Conservation (phyloP, 2,888 invertebrate genomes). For the Cryptocephalus moraei region DNA sequence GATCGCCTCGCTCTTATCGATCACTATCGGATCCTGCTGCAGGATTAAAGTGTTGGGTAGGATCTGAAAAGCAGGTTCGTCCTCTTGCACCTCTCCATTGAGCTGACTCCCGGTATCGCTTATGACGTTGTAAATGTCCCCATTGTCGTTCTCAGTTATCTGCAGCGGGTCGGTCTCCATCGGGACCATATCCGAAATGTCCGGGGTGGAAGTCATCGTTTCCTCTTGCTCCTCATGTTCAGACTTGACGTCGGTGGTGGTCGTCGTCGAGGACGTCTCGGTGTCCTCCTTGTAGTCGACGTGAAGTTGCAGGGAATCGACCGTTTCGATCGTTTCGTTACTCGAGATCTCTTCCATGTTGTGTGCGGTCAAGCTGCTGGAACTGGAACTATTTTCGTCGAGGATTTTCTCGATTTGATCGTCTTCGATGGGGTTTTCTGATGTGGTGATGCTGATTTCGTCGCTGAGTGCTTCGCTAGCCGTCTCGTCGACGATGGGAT, state of each 20-base stretch:
- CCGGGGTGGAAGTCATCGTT: slow-evolving; percentile 19
- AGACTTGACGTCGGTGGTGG: slow-evolving; percentile 18
- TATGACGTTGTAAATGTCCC: slow-evolving; percentile 5
- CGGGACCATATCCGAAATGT: slow-evolving; percentile 15
- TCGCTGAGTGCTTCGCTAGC: slow-evolving; percentile 17
- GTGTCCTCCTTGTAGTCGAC: slow-evolving; percentile 19
- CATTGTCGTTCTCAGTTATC: slow-evolving; percentile 12
- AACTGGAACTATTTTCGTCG: slow-evolving; percentile 22
- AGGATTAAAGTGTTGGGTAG: slow-evolving; percentile 36
- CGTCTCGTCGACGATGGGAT: slow-evolving; percentile 1
- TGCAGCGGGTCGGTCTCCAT: slow-evolving; percentile 16
- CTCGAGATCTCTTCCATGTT: slow-evolving; percentile 21
- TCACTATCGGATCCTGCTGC: slow-evolving; percentile 31
- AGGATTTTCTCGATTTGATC: slow-evolving; percentile 18
- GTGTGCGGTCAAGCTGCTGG: slow-evolving; percentile 17
- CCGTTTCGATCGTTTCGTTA: slow-evolving; percentile 22
- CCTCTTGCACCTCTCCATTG: background rate
- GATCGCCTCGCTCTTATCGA: slow-evolving; percentile 9
- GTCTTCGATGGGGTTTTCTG: slow-evolving; percentile 12
- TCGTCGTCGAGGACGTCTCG: slow-evolving; percentile 19
- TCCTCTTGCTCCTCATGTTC: slow-evolving; percentile 18
- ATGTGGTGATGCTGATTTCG: slow-evolving; percentile 19
- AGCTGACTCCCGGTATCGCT: background rate
- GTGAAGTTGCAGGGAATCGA: slow-evolving; percentile 23
- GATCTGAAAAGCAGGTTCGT: slow-evolving; percentile 23